phyloP scores from a whole-genome alignment of 1,140 invertebrate species.

The Pseudomyrmex dendroicus region DNA sequence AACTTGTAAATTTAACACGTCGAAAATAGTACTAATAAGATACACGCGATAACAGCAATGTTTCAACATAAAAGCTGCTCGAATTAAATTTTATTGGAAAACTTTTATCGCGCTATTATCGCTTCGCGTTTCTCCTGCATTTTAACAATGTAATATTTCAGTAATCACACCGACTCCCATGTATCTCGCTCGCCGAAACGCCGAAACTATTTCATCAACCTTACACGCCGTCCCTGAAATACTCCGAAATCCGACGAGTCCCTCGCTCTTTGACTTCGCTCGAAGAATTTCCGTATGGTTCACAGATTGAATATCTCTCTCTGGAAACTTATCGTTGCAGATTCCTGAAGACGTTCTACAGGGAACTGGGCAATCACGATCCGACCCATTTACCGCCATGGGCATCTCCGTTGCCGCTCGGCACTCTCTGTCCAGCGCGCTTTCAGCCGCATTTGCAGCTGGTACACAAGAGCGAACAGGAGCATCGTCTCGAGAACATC shows the following conservation, averaged over 20 bases:
- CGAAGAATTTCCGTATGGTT: slow-evolving; percentile 40
- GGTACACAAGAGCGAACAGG: slow-evolving; percentile 80
- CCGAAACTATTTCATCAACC: slow-evolving; percentile 49
- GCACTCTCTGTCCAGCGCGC: slow-evolving; percentile 82
- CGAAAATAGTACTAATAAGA: too few relatives aligned
- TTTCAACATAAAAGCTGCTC: background rate
- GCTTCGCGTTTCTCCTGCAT: too few relatives aligned
- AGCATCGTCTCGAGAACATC: slow-evolving; percentile 81
- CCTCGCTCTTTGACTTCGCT: slow-evolving; percentile 30
- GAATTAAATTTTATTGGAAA: slow-evolving; percentile 4
- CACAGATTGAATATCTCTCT: slow-evolving; percentile 43
- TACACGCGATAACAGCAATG: too few relatives aligned
- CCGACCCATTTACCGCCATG: slow-evolving; percentile 82
- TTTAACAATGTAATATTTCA: slow-evolving; percentile 19
- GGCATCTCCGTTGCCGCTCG: slow-evolving; percentile 82
- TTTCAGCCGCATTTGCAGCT: slow-evolving; percentile 84
- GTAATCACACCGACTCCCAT: background rate
- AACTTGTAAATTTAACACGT: background rate
- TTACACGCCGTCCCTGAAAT: background rate
- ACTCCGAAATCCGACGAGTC: slow-evolving; percentile 10
- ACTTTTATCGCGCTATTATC: background rate
- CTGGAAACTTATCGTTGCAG: slow-evolving; percentile 66
- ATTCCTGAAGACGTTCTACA: slow-evolving; percentile 83
- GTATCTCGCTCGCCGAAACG: slow-evolving; percentile 35
- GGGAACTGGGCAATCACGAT: slow-evolving; percentile 83